Percentiles rank a stretch among this genome's conserved stretches.
phyloP scores from a whole-genome alignment of 2,888 invertebrate species.

The Acronicta aceris region DNA sequence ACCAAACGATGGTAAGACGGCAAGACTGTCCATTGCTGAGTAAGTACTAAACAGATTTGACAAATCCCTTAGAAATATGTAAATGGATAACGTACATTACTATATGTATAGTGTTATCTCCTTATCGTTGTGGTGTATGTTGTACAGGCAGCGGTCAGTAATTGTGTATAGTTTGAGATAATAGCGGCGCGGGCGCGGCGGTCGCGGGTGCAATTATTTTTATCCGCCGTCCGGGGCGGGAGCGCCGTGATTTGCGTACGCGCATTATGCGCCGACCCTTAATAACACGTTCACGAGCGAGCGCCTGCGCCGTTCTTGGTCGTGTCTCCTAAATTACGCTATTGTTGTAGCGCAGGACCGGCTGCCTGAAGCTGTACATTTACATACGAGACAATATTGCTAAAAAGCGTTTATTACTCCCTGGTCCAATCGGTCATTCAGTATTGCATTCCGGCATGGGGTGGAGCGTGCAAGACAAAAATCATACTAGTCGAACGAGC shows the following conservation, averaged over 20 bases:
- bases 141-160: constrained; percentile 69
- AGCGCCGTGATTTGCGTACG: constrained; percentile 79
- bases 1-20: constrained; percentile 17
- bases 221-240: constrained; percentile 66
- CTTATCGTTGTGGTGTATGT: constrained; percentile 10
- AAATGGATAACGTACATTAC: constrained; percentile 24
- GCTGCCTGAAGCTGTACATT: constrained; percentile 16
- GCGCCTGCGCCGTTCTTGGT: constrained; percentile 29
- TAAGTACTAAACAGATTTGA: not conserved
- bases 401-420: too few relatives aligned
- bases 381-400: not conserved
- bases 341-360: constrained; percentile 42
- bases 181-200: constrained; percentile 68
- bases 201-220: constrained; percentile 82
- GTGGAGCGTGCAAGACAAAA: too few relatives aligned
- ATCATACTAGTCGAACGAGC: too few relatives aligned
- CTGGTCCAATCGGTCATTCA: too few relatives aligned
- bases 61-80: not conserved
- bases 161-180: constrained; percentile 83
- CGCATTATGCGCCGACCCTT: constrained; percentile 61
- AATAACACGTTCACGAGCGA: constrained; percentile 61
- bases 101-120: not conserved
- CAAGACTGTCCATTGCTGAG: constrained; percentile 9
- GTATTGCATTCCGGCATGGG: too few relatives aligned
- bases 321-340: constrained; percentile 62